These are phyloP conservation scores for Pogonomyrmex californicus DNA, from an alignment of 1,140 invertebrate species.

Conservation along the genomic window DNA sequence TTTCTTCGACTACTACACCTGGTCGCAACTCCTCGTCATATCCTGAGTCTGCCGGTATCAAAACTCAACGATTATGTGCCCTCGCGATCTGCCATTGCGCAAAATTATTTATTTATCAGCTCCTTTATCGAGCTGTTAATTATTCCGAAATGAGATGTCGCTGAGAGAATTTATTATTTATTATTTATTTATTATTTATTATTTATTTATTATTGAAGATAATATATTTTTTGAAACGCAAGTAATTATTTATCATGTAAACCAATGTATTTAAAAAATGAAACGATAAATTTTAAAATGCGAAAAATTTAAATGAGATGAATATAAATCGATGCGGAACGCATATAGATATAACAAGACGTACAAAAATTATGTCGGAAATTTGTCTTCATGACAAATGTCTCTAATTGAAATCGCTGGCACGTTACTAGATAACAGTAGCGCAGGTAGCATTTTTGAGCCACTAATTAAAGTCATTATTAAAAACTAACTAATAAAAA, in stretches of 20 bases:
- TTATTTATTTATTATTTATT: no score
- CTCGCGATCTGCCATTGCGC: conserved; percentile 40
- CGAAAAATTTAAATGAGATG: neutral
- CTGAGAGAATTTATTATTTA: no score
- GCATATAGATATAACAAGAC: neutral
- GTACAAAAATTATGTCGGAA: neutral
- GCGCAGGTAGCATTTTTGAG: neutral
- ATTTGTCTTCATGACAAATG: neutral
- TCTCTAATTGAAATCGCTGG: neutral
- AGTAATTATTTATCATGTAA: neutral
- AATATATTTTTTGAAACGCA: neutral
- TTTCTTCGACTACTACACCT: conserved; percentile 75
- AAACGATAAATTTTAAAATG: neutral
- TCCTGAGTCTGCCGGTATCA: conserved; percentile 67
- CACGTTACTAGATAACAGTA: neutral
- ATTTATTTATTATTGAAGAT: neutral
- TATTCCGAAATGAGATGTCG: neutral
- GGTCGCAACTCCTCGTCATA: conserved; percentile 73
- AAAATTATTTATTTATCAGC: conserved; percentile 43
- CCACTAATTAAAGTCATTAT: neutral
- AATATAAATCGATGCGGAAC: neutral
- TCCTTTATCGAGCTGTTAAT: neutral
- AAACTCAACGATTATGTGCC: conserved; percentile 54
- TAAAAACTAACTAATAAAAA: neutral
- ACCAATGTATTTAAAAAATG: neutral